phyloP scores from a whole-genome alignment of 2,113 vertebrate species.

The Lycocorax pyrrhopterus region DNA sequence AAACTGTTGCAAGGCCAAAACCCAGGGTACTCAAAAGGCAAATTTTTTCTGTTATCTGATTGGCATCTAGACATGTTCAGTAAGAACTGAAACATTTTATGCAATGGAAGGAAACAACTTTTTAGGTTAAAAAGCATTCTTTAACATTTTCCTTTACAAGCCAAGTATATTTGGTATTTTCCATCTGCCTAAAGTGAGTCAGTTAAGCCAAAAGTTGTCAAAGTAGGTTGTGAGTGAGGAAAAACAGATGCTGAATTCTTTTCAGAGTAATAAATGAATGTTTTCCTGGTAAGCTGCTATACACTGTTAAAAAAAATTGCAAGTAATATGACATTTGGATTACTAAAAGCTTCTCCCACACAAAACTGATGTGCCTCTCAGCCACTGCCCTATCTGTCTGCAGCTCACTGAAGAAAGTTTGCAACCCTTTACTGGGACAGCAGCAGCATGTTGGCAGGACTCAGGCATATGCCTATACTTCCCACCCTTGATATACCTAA shows the following conservation, averaged over 20 bases:
- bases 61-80: not conserved
- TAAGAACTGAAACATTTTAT: not conserved
- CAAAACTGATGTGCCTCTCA: not conserved
- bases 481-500: not conserved
- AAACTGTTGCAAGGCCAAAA: not conserved
- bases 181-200: not conserved
- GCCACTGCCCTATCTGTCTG: not conserved
- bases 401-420: not conserved
- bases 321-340: not conserved
- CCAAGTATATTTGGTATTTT: not conserved
- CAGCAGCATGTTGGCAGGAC: not conserved
- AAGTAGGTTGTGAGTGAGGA: not conserved
- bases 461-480: not conserved
- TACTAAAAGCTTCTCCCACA: not conserved
- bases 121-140: not conserved
- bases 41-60: not conserved
- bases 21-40: not conserved
- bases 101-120: not conserved
- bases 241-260: not conserved
- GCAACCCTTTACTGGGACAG: not conserved
- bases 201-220: conserved; percentile 2
- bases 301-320: not conserved
- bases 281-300: not conserved
- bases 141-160: not conserved
- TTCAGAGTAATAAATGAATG: not conserved